Conservation (phyloP, 2,113 vertebrate species). For the Notarius quadriscutis region DNA sequence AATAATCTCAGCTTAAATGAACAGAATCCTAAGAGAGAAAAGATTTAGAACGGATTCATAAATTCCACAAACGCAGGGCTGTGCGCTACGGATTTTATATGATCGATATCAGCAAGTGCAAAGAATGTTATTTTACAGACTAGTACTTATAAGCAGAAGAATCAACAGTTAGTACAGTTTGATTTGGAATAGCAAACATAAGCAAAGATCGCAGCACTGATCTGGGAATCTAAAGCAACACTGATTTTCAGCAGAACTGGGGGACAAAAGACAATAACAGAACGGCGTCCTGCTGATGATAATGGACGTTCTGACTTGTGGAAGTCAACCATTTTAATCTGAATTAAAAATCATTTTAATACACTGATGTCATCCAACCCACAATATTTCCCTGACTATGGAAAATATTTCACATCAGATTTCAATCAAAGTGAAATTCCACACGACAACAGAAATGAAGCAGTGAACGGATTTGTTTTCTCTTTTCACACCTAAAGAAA, state of each 20-base stretch:
- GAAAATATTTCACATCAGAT: background rate
- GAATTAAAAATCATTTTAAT: background rate
- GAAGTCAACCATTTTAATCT: background rate
- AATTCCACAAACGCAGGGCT: background rate
- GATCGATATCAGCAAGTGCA: background rate
- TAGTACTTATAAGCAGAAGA: background rate
- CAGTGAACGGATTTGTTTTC: too few relatives aligned
- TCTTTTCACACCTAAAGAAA: too few relatives aligned
- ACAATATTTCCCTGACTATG: background rate
- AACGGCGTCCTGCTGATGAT: background rate
- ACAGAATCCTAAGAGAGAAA: background rate
- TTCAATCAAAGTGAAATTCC: too few relatives aligned
- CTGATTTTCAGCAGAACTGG: background rate
- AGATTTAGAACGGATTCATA: background rate
- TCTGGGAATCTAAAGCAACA: background rate
- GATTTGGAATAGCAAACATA: background rate
- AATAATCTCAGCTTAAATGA: constrained; percentile 9
- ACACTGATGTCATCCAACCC: too few relatives aligned
- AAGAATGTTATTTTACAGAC: background rate
- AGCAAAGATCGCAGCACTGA: constrained; percentile 2
- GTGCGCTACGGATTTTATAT: background rate
- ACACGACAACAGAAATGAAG: too few relatives aligned
- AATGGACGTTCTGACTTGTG: background rate
- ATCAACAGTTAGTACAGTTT: background rate
- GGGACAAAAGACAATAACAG: background rate